These are phyloP conservation scores for Trichopria drosophilae DNA, from an alignment of 2,888 invertebrate genomes.

Conservation along the genomic window DNA sequence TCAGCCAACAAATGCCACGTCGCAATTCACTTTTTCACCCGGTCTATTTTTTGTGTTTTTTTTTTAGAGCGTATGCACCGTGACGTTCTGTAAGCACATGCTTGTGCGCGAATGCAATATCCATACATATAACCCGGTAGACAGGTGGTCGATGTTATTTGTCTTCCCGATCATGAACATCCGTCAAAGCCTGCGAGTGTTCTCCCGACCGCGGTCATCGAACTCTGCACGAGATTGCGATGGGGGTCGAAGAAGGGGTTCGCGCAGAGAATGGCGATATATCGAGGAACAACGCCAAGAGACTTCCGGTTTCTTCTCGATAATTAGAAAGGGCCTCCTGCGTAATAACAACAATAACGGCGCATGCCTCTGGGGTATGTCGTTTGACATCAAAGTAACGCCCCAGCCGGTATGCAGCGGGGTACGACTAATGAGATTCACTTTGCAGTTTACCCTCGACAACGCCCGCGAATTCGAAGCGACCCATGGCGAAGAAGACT, in stretches of 20 bases:
- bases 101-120: neutral
- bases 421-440: constrained; percentile 57
- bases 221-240: constrained; percentile 28
- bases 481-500: constrained; percentile 35
- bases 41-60: too few relatives aligned
- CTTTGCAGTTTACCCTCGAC: constrained; percentile 52
- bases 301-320: constrained; percentile 50
- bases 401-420: constrained; percentile 44
- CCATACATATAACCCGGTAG: too few relatives aligned
- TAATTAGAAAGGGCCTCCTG: constrained; percentile 51
- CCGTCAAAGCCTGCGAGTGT: constrained; percentile 9
- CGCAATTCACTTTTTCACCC: too few relatives aligned
- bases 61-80: too few relatives aligned
- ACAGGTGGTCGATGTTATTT: constrained; percentile 11
- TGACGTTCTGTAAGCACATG: neutral
- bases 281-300: too few relatives aligned
- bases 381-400: constrained; percentile 51
- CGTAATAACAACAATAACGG: constrained; percentile 49
- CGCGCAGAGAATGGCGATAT: too few relatives aligned
- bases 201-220: constrained; percentile 25
- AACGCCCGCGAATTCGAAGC: constrained; percentile 22
- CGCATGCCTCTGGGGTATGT: constrained; percentile 43
- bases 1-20: too few relatives aligned
- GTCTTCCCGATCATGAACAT: constrained; percentile 11
- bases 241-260: too few relatives aligned